These are phyloP conservation scores for Aphyosemion australe DNA, from an alignment of 2,113 vertebrate genomes.

Conservation along the genomic window DNA sequence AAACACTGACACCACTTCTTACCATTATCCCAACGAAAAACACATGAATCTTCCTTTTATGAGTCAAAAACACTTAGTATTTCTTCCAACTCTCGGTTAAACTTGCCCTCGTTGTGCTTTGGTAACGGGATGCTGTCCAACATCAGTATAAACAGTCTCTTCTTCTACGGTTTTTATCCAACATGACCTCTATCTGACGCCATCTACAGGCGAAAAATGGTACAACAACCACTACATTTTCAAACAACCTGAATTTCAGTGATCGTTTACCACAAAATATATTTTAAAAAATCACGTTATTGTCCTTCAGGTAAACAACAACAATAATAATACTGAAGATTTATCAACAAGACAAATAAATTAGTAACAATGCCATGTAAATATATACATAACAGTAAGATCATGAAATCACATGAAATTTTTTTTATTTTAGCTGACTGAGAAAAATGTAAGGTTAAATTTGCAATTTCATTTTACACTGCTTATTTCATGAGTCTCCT, in stretches of 20 bases:
- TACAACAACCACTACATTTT: not conserved
- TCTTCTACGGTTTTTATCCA: conserved; percentile 35
- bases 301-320: no score
- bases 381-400: no score
- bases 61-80: not conserved
- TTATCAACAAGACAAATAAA: no score
- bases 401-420: no score
- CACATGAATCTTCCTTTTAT: conserved; percentile 13
- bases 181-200: not conserved
- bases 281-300: no score
- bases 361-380: no score
- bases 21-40: conserved; percentile 13
- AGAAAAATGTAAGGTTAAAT: no score
- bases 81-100: fast-evolving
- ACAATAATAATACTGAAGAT: no score
- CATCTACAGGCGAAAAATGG: conserved; percentile 11
- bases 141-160: conserved; percentile 19
- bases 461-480: no score
- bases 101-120: not conserved
- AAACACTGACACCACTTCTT: not conserved
- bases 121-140: not conserved
- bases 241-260: not conserved
- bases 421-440: no score
- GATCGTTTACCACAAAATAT: no score
- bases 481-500: no score